phyloP scores from a whole-genome alignment of 2,797 vertebrate species.

The Cyprinodon diabolis region DNA sequence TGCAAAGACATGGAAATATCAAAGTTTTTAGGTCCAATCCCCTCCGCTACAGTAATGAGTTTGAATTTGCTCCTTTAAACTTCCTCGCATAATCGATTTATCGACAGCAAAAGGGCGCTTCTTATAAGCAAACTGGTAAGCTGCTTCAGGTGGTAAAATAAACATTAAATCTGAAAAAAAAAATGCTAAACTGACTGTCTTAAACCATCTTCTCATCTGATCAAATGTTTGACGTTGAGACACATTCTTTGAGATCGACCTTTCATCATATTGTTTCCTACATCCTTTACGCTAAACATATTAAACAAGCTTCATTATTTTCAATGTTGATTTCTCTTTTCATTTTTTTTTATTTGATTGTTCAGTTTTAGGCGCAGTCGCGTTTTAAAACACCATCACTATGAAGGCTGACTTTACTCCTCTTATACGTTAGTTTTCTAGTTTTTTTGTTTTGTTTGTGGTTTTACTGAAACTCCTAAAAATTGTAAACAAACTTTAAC shows the following conservation, averaged over 20 bases:
- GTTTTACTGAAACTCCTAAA: neutral
- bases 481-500: neutral
- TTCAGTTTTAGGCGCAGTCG: constrained; percentile 12
- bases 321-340: neutral
- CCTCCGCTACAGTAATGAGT: neutral
- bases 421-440: neutral
- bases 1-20: neutral
- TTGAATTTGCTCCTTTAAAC: neutral
- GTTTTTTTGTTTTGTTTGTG: no score
- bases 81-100: constrained; percentile 1
- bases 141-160: neutral
- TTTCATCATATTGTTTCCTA: neutral
- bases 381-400: neutral
- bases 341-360: neutral
- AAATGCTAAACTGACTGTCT: neutral
- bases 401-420: no score
- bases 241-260: neutral
- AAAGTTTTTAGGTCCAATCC: neutral
- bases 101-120: neutral
- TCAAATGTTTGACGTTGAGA: neutral
- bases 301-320: neutral
- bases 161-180: neutral
- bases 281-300: no score
- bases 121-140: neutral
- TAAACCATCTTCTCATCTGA: neutral